A percentile compares a stretch with the other conserved stretches of the same genome.
Evolutionary conservation across 2,888 invertebrate species (phyloP).

Genomic region (Eristalinus aeneus): DNA sequence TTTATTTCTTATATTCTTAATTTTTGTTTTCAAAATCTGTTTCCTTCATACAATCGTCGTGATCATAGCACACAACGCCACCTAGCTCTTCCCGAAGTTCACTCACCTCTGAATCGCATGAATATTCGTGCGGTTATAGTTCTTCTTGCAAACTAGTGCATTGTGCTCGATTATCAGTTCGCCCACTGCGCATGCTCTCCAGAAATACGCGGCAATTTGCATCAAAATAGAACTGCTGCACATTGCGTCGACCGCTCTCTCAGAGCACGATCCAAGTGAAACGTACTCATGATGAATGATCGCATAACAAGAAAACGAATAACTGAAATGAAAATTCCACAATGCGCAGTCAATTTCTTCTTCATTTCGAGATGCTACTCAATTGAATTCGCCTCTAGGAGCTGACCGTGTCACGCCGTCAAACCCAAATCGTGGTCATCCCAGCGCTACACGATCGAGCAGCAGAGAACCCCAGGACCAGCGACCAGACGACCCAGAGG

Average conservation of each 20-base stretch:
- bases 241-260: constrained; percentile 7
- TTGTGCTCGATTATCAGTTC: constrained; percentile 21
- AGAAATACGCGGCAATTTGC: constrained; percentile 17
- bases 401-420: neutral
- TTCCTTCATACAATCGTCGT: neutral
- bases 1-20: no score
- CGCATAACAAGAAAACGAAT: constrained; percentile 7
- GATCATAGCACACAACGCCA: neutral
- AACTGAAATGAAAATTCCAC: neutral
- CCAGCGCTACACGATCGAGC: neutral
- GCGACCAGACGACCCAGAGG: constrained; percentile 1
- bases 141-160: constrained; percentile 2
- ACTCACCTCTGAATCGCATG: constrained; percentile 32
- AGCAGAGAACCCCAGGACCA: neutral
- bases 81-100: constrained; percentile 17
- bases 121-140: neutral
- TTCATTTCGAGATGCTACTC: constrained; percentile 23
- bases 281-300: constrained; percentile 26
- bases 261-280: constrained; percentile 11
- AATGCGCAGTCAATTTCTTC: neutral
- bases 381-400: constrained; percentile 37
- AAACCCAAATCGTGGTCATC: constrained; percentile 32
- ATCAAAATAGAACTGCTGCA: constrained; percentile 40
- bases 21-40: no score
- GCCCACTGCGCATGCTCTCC: constrained; percentile 27